Percentiles rank a stretch among this genome's conserved stretches.
These are phyloP conservation scores for Stigmatopora argus DNA, from an alignment of 2,113 vertebrate genomes.

Conservation along the genomic window DNA sequence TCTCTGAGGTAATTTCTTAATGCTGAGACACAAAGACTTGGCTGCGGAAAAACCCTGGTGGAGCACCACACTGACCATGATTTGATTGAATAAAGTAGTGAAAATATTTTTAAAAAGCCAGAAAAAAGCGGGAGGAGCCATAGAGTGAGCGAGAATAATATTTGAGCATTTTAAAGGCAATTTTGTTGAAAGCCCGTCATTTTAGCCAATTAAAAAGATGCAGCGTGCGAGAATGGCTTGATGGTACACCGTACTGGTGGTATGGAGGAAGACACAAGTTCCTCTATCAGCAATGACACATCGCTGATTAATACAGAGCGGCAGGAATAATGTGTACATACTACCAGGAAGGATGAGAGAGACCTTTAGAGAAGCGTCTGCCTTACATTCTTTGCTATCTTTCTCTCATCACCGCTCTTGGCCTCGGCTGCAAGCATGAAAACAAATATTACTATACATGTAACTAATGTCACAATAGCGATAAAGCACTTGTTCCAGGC, in stretches of 20 bases:
- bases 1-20: slow-evolving; percentile 79
- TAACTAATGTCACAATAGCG: slow-evolving; percentile 7
- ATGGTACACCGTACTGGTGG: slow-evolving; percentile 81
- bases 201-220: slow-evolving; percentile 88
- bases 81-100: slow-evolving; percentile 90
- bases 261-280: slow-evolving; percentile 14
- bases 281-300: slow-evolving; percentile 38
- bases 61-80: slow-evolving; percentile 82
- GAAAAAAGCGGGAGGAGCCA: slow-evolving; percentile 10
- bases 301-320: slow-evolving; percentile 51
- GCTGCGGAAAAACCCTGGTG: slow-evolving; percentile 87
- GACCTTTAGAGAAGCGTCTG: slow-evolving; percentile 33
- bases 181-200: slow-evolving; percentile 95
- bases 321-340: slow-evolving; percentile 25
- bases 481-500: slow-evolving; percentile 4
- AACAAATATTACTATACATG: slow-evolving; percentile 15
- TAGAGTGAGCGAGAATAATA: slow-evolving; percentile 35
- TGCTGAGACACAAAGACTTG: slow-evolving; percentile 91
- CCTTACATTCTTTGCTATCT: slow-evolving; percentile 35
- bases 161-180: slow-evolving; percentile 82
- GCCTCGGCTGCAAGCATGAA: slow-evolving; percentile 25
- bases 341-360: slow-evolving; percentile 32
- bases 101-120: slow-evolving; percentile 29
- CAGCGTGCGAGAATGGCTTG: slow-evolving; percentile 81
- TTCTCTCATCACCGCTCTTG: slow-evolving; percentile 25